Percentiles rank a stretch among this genome's conserved stretches.
These are phyloP conservation scores for Belgica antarctica DNA, from an alignment of 2,888 invertebrate species.

Conservation along the genomic window DNA sequence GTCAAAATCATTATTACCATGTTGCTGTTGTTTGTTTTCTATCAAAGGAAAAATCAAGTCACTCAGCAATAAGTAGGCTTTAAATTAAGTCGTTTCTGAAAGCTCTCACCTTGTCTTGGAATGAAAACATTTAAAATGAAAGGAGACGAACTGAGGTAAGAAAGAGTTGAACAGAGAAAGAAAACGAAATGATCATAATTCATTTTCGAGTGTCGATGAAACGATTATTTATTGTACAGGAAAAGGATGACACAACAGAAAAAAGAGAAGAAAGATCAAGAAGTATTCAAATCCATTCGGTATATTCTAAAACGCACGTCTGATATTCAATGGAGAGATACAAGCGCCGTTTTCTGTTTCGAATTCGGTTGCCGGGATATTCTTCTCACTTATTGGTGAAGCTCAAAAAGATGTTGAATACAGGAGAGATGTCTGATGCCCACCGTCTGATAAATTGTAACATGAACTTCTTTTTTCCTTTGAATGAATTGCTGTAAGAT, in stretches of 20 bases:
- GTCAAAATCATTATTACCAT: no score
- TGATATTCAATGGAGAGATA: not conserved
- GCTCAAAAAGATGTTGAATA: slow-evolving; percentile 26
- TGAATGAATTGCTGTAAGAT: not conserved
- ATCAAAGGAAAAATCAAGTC: slow-evolving; percentile 16
- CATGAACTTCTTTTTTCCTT: slow-evolving; percentile 31
- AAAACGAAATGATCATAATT: slow-evolving; percentile 14
- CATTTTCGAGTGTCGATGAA: slow-evolving; percentile 20
- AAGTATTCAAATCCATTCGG: not conserved
- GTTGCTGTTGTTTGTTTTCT: not conserved
- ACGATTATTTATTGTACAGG: slow-evolving; percentile 12
- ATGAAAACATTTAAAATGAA: slow-evolving; percentile 9
- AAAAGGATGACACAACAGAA: slow-evolving; percentile 4
- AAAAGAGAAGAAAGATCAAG: slow-evolving; percentile 1
- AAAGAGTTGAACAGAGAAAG: not conserved
- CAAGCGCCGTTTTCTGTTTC: slow-evolving; percentile 24
- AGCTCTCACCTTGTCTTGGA: not conserved
- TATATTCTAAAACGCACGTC: not conserved
- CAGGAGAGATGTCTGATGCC: slow-evolving; percentile 15
- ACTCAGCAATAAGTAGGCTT: slow-evolving; percentile 17
- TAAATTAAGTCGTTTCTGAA: slow-evolving; percentile 2
- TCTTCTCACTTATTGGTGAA: slow-evolving; percentile 8
- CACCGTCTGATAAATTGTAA: slow-evolving; percentile 35
- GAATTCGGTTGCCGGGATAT: not conserved
- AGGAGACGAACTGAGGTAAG: no score